Conservation (phyloP, 2,797 vertebrate species). For the Arremon aurantiirostris region DNA sequence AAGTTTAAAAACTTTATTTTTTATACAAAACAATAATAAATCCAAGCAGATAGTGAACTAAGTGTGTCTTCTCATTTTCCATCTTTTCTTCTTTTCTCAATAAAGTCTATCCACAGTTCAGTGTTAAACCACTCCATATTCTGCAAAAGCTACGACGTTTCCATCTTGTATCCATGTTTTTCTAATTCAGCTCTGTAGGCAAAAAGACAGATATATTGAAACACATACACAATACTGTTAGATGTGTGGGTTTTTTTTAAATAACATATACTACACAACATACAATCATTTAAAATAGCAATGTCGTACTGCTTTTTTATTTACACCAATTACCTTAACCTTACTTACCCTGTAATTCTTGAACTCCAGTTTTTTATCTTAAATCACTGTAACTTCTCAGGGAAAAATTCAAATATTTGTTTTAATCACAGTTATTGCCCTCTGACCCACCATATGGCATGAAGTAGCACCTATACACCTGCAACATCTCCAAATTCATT, state of each 20-base stretch:
- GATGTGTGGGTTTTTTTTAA: not conserved
- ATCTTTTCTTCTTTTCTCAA: not conserved
- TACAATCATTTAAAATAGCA: not conserved
- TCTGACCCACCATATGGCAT: not conserved
- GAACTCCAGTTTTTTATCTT: not conserved
- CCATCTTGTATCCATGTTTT: constrained; percentile 99
- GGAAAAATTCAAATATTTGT: not conserved
- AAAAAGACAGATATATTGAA: constrained; percentile 61
- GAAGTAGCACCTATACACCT: not conserved
- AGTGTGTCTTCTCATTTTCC: constrained; percentile 19
- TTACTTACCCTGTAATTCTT: not conserved
- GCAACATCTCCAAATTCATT: not conserved
- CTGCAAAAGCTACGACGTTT: constrained; percentile 87
- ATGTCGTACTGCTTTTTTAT: not conserved
- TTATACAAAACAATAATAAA: constrained; percentile 68
- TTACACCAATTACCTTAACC: not conserved
- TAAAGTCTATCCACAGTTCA: constrained; percentile 62
- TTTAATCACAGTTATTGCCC: not conserved
- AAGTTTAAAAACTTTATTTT: constrained; percentile 69
- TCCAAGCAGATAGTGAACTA: constrained; percentile 53
- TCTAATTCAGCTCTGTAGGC: constrained; percentile 91
- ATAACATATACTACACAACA: not conserved
- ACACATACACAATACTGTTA: not conserved
- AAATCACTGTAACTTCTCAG: not conserved
- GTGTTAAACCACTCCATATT: constrained; percentile 16